Base-by-base conservation (phyloP, 2,797 vertebrate genomes). In the Arnoldichthys spilopterus region DNA sequence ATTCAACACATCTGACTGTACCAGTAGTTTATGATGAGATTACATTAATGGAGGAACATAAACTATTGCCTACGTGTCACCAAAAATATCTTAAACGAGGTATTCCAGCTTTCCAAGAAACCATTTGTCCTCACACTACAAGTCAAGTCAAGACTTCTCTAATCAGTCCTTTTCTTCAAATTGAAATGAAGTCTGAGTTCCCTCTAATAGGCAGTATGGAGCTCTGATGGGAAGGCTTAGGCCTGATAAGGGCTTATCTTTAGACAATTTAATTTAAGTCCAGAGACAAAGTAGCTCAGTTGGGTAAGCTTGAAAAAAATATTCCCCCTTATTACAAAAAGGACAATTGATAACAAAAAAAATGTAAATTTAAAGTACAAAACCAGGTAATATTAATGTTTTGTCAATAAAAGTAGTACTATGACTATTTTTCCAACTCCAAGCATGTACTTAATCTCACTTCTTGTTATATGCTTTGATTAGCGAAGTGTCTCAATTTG, bases 211-310 rank as follows among this genome's bases (percentile, higher is more conserved):
- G 68, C 30, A 71, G 12, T 32, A 22, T 54, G 30, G 68, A 53
- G 68, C 47, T 71, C 34, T 54, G 28, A 54, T 32, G 22, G 47
- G 49, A 71, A 54, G 47, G 47, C 28, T 54, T n/a, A 37, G 68
- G 49, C 18, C 49, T 54, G 68, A 71, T 54, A 71, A 71, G 49
- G 28, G 16, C 49, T 71, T 71, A 71, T 71, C 68, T 53, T 51
- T 53, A 54, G 49, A 20, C 68, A 71, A 71, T 71, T 71, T 54
- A 71, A 53, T 71, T 71, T 34, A 32, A 71, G 49, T n/a, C 68
- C 30, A 34, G 68, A 71, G 49, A 32, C 49, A 71, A 71, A 71
- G 68, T 71, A 24, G 47, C 49, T 30, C 45, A 24, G 47, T 30
- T 9, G 16, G 24, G 40, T 30, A 69, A 51, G 15, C 67, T 49